Percentiles rank a stretch among this genome's conserved stretches.
Evolutionary conservation across 2,113 vertebrate genomes (phyloP).

Genomic region (Lasiurus cinereus): DNA sequence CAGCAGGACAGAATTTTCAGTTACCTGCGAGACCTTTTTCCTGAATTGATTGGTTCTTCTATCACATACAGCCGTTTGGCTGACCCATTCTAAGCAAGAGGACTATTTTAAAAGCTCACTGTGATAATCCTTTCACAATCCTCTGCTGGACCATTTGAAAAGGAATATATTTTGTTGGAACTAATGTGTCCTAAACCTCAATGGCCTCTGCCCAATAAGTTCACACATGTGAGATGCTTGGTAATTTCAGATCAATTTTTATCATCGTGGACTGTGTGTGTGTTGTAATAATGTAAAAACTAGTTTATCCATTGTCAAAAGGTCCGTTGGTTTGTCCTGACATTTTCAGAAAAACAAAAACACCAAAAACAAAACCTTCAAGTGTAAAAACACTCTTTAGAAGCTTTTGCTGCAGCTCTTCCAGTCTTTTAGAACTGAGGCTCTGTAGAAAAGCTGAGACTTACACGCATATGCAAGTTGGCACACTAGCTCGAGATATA

Average conservation of each 20-base stretch:
- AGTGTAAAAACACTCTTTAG: neutral
- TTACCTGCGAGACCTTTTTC: neutral
- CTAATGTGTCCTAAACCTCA: neutral
- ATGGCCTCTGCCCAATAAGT: neutral
- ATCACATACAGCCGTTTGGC: neutral
- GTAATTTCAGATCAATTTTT: slow-evolving; percentile 52
- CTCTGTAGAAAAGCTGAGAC: slow-evolving; percentile 36
- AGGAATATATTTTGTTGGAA: slow-evolving; percentile 49
- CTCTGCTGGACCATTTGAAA: neutral
- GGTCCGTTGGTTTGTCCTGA: neutral
- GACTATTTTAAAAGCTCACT: neutral
- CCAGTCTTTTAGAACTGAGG: slow-evolving; percentile 60
- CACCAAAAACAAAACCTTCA: neutral
- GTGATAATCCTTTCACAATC: slow-evolving; percentile 18
- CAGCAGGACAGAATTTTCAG: neutral
- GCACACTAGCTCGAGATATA: slow-evolving; percentile 65
- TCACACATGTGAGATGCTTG: neutral
- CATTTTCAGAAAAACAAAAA: neutral
- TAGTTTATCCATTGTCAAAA: neutral
- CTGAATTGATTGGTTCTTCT: neutral
- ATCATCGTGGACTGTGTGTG: neutral
- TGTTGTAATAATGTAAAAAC: neutral
- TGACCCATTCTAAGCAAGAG: neutral
- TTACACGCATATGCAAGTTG: slow-evolving; percentile 20
- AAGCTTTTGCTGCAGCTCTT: slow-evolving; percentile 23